Evolutionary conservation across 2,888 invertebrate genomes (phyloP).

Genomic region (Salticus scenicus): DNA sequence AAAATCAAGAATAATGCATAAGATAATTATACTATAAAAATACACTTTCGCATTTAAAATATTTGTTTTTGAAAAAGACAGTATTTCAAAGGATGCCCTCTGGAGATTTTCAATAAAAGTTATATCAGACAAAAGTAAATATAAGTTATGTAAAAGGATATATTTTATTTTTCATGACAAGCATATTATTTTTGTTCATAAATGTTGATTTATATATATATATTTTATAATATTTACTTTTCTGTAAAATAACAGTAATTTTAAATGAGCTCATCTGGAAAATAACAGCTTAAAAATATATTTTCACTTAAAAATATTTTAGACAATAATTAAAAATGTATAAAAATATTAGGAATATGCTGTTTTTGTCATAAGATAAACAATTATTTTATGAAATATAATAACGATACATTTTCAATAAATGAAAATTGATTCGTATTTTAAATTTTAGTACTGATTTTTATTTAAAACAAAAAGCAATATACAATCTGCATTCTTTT

Average conservation of each 20-base stretch:
- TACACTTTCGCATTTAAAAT: not conserved
- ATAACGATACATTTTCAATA: no score
- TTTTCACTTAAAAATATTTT: no score
- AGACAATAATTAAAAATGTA: no score
- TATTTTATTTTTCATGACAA: not conserved
- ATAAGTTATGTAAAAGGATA: no score
- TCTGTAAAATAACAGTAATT: not conserved
- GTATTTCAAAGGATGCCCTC: constrained; percentile 1
- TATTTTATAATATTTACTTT: not conserved
- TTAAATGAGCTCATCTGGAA: not conserved
- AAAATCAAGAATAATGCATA: constrained; percentile 1
- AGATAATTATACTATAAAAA: constrained; percentile 28
- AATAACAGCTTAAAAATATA: no score
- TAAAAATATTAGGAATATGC: no score
- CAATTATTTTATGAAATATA: no score
- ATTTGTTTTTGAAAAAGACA: not conserved
- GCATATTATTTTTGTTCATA: not conserved
- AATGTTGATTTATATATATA: not conserved
- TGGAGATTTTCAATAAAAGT: constrained; percentile 19
- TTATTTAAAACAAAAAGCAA: no score
- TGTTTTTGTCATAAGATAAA: no score
- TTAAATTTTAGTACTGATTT: no score
- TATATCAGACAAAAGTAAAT: not conserved
- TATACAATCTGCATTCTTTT: no score
- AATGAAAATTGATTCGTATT: no score